Conservation (phyloP, 2,113 vertebrate species). For the Callochromis pleurospilus region DNA sequence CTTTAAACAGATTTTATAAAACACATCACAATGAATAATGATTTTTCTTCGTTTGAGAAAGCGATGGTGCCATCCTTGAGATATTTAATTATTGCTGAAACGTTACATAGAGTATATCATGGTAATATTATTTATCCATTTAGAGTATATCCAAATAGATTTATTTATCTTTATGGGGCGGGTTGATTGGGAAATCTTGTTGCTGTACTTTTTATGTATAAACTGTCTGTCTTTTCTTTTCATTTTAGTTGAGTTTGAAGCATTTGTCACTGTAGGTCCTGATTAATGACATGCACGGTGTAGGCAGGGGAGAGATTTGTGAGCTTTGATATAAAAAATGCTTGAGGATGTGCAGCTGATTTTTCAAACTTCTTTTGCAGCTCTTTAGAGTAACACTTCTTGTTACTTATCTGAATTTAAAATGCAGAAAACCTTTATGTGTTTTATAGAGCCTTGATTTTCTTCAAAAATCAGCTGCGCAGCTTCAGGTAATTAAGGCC, state of each 20-base stretch:
- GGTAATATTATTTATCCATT: constrained; percentile 57
- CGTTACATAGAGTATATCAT: constrained; percentile 48
- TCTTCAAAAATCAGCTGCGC: constrained; percentile 27
- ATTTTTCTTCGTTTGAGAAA: constrained; percentile 36
- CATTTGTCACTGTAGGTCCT: constrained; percentile 34
- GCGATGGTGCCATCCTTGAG: constrained; percentile 68
- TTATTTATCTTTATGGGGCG: constrained; percentile 52
- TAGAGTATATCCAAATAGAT: constrained; percentile 61
- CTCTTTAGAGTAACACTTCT: background rate
- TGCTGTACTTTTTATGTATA: constrained; percentile 42
- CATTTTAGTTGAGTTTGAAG: constrained; percentile 22
- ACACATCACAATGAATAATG: constrained; percentile 35
- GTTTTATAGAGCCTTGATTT: constrained; percentile 3
- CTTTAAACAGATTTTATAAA: constrained; percentile 48
- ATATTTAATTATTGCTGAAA: constrained; percentile 43
- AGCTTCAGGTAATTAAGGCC: constrained; percentile 17
- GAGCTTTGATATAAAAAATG: background rate
- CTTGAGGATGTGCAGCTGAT: constrained; percentile 42
- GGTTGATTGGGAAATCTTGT: constrained; percentile 15
- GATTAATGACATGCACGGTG: background rate
- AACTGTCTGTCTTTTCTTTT: constrained; percentile 40
- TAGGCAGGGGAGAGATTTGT: background rate
- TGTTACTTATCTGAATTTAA: background rate
- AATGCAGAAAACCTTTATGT: background rate
- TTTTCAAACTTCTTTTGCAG: background rate